Evolutionary conservation across 2,113 vertebrate genomes (phyloP).

Genomic region (Excalfactoria chinensis): DNA sequence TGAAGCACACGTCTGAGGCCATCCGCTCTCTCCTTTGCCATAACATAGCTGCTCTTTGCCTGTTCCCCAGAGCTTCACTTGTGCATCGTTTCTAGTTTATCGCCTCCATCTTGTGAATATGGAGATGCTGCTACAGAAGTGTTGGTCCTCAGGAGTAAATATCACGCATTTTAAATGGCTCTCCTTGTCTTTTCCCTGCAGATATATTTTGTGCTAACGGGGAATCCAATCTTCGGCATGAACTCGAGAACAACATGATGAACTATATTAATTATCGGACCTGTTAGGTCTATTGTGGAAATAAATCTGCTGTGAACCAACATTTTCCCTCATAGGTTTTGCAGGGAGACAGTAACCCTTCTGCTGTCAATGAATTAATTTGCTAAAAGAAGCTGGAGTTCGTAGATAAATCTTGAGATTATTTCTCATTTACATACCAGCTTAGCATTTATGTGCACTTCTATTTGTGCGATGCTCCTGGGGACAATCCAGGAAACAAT

Average conservation of each 20-base stretch:
- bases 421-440: conserved; percentile 83
- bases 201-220: conserved; percentile 67
- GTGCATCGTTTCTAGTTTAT: conserved; percentile 49
- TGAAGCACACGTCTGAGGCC: not conserved
- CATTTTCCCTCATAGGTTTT: conserved; percentile 79
- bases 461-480: conserved; percentile 72
- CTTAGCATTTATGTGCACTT: conserved; percentile 79
- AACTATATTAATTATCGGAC: conserved; percentile 66
- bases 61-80: conserved; percentile 1
- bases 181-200: conserved; percentile 63
- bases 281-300: conserved; percentile 74
- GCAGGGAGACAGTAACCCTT: conserved; percentile 80
- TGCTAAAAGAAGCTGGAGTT: conserved; percentile 81
- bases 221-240: conserved; percentile 72
- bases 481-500: conserved; percentile 73
- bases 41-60: not conserved
- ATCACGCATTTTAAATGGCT: conserved; percentile 60
- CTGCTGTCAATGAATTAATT: conserved; percentile 83
- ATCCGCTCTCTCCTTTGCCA: not conserved
- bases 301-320: conserved; percentile 79
- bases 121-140: conserved; percentile 45
- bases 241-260: conserved; percentile 67
- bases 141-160: conserved; percentile 69
- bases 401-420: conserved; percentile 82
- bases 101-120: conserved; percentile 58